Conservation (phyloP, 2,888 invertebrate species). For the Lapara coniferarum region DNA sequence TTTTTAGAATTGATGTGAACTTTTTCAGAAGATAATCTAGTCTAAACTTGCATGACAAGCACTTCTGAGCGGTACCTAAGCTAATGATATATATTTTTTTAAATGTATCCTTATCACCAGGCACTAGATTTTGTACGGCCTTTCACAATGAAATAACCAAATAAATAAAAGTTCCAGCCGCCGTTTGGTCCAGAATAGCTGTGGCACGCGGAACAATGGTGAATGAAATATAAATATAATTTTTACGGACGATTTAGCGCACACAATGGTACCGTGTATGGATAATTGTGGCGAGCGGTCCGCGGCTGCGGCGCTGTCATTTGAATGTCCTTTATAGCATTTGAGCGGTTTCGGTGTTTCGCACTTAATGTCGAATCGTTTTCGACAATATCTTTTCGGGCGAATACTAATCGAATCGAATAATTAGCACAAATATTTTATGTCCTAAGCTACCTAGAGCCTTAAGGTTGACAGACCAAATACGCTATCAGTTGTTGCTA, state of each 20-base stretch:
- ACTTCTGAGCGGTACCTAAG: too few species aligned
- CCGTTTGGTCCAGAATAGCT: neutral
- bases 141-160: neutral
- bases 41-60: too few species aligned
- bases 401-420: neutral
- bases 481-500: too few species aligned
- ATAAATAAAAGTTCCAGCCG: neutral
- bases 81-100: too few species aligned
- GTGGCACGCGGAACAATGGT: neutral
- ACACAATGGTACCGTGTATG: conserved; percentile 26
- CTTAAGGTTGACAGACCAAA: too few species aligned
- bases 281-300: conserved; percentile 29
- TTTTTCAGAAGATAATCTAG: too few species aligned
- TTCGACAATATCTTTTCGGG: neutral
- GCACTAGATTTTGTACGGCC: too few species aligned
- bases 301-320: conserved; percentile 24
- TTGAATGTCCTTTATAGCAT: conserved; percentile 13
- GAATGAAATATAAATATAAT: conserved; percentile 16
- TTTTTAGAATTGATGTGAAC: too few species aligned
- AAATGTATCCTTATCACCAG: too few species aligned
- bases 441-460: neutral
- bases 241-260: conserved; percentile 5
- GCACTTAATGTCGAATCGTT: neutral
- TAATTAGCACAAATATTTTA: neutral
- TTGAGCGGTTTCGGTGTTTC: conserved; percentile 4